Percentiles rank a stretch among this genome's conserved stretches.
Evolutionary conservation across 2,113 vertebrate genomes (phyloP).

Genomic region (Albula glossodonta): DNA sequence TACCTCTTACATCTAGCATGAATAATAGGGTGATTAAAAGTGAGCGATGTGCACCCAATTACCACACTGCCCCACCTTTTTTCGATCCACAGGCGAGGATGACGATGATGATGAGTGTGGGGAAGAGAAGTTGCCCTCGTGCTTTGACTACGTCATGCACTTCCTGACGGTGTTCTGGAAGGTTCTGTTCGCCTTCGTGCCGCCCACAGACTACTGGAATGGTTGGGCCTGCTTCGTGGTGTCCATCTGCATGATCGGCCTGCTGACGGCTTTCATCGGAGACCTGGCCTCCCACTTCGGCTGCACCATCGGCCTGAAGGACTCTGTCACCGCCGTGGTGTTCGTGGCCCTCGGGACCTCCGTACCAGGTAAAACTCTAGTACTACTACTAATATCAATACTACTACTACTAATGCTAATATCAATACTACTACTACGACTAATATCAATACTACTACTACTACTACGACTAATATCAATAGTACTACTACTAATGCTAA

Average conservation of each 20-base stretch:
- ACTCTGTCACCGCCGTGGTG: conserved; percentile 95
- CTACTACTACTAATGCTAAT: too few relatives aligned
- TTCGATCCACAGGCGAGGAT: conserved; percentile 70
- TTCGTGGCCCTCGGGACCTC: conserved; percentile 95
- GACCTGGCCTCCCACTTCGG: conserved; percentile 96
- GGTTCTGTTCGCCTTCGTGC: conserved; percentile 96
- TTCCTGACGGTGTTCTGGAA: conserved; percentile 99
- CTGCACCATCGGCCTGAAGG: conserved; percentile 96
- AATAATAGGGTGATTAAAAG: too few relatives aligned
- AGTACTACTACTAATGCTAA: too few relatives aligned
- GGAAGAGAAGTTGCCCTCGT: conserved; percentile 98
- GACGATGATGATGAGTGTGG: conserved; percentile 96
- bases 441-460: too few relatives aligned
- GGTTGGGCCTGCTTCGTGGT: conserved; percentile 98
- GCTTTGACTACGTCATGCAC: conserved; percentile 99
- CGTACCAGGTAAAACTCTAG: conserved; percentile 83
- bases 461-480: too few relatives aligned
- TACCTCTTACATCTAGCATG: too few relatives aligned
- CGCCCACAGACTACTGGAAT: conserved; percentile 98
- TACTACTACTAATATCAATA: too few relatives aligned
- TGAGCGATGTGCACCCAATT: too few relatives aligned
- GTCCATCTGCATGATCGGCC: conserved; percentile 95
- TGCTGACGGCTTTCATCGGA: conserved; percentile 94
- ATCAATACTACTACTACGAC: too few relatives aligned
- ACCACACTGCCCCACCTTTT: background rate